Conservation (phyloP, 2,888 invertebrate genomes). For the Sphaerophoria rueppellii region DNA sequence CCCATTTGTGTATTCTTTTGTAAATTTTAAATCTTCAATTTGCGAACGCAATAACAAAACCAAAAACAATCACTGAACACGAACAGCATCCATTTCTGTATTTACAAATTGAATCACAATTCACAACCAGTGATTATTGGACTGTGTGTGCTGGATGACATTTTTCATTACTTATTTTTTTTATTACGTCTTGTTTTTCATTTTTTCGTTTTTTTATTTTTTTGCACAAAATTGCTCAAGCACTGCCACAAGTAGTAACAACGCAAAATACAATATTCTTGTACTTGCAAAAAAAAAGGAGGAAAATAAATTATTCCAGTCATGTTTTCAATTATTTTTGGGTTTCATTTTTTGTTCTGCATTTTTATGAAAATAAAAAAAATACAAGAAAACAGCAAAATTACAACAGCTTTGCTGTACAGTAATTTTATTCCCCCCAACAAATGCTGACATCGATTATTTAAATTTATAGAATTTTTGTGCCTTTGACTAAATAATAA, state of each 20-base stretch:
- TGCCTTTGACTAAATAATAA: constrained; percentile 26
- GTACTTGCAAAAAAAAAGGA: constrained; percentile 13
- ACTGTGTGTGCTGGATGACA: constrained; percentile 40
- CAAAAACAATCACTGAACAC: neutral
- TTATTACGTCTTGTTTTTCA: neutral
- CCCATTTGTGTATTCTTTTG: constrained; percentile 17
- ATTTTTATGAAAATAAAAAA: constrained; percentile 14
- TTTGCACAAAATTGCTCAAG: constrained; percentile 16
- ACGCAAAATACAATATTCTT: constrained; percentile 26
- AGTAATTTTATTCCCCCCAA: constrained; percentile 32
- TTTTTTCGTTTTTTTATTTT: constrained; percentile 5
- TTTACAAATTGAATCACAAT: constrained; percentile 36
- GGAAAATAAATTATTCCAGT: constrained; percentile 65
- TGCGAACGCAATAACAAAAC: neutral
- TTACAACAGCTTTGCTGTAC: neutral
- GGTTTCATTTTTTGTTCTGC: constrained; percentile 10
- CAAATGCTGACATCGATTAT: constrained; percentile 52
- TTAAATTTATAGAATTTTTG: constrained; percentile 43
- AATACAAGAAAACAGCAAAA: constrained; percentile 5
- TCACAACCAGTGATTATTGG: constrained; percentile 36
- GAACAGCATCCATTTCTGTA: constrained; percentile 31
- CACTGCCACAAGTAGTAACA: constrained; percentile 6
- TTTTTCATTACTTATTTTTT: constrained; percentile 34
- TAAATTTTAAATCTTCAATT: constrained; percentile 30
- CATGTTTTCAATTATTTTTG: constrained; percentile 70